These are phyloP conservation scores for Ostrea denselamellosa DNA, from an alignment of 1,140 invertebrate species.

Conservation along the genomic window DNA sequence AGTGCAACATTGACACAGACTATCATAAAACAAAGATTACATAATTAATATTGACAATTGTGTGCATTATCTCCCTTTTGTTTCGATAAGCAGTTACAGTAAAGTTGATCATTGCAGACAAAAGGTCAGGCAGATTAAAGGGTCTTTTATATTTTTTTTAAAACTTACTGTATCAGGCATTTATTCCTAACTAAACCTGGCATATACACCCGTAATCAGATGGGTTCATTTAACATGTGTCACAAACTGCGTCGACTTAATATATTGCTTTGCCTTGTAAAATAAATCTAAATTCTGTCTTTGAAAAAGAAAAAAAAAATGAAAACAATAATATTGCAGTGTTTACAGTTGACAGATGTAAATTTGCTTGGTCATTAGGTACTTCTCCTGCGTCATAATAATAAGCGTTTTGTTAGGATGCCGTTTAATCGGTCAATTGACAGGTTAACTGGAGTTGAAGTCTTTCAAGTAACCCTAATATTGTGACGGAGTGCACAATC, in stretches of 20 bases:
- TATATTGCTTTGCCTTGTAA: neutral
- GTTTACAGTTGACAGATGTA: too few relatives aligned
- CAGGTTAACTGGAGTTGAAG: too few relatives aligned
- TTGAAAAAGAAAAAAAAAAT: neutral
- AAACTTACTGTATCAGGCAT: neutral
- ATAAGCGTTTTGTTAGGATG: too few relatives aligned
- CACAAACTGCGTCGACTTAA: neutral
- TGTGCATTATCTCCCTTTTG: neutral
- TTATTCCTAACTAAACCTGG: neutral
- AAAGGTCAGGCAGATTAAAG: neutral
- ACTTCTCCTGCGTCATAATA: too few relatives aligned
- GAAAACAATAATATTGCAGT: neutral
- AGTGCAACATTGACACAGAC: too few relatives aligned
- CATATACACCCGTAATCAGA: neutral
- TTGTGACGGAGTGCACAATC: too few relatives aligned
- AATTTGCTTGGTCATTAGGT: too few relatives aligned
- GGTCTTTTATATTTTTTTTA: neutral
- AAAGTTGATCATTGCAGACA: neutral
- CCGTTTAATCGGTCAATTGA: too few relatives aligned
- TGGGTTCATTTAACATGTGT: neutral
- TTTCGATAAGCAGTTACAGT: neutral
- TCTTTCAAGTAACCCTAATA: too few relatives aligned
- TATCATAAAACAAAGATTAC: slow-evolving; percentile 6
- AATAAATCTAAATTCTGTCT: neutral
- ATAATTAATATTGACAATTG: neutral